Evolutionary conservation across 2,888 invertebrate genomes (phyloP), one percentile per base, ranked within the genome.

Genomic region (Epinotia brunnichana): DNA sequence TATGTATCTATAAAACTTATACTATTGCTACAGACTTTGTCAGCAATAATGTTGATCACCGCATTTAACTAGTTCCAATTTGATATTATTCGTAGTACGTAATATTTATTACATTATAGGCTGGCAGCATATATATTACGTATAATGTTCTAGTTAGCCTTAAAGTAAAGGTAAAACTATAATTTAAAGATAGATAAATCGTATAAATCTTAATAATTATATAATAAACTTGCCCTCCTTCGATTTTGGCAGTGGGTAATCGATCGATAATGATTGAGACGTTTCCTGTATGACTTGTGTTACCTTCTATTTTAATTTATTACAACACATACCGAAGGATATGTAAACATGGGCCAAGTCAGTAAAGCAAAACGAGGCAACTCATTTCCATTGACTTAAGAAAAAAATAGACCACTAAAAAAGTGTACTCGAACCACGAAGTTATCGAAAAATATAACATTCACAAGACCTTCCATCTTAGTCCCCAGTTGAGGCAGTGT

Each of bases 221-320:
- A 13, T 61, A 56, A 62, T 68, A 21, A n/a, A 29, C 35, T 51
- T n/a, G 67, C 17, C 67, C 56, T 62, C 71, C 53, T 71, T 72
- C 17, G 3, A 24, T 72, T 68, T 68, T 68, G 61, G 72, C 61
- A 61, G 56, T 41, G 39, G 24, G n/a, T 71, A 70, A 70, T 64
- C 24, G 48, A 51, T 69, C 15, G 61, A 48, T 66, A 67, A 67
- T 39, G 48, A 68, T 57, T 57, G 35, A 48, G 54, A 61, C 60
- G 48, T 48, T 72, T 72, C 67, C 72, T 61, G 61, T 35, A 67
- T 44, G 48, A 68, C 67, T 62, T 68, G 72, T 62, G 13, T 72
- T 68, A 48, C 56, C 60, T 61, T 69, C 61, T 39, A 53, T 41
- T 21, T 69, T 53, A 17, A 21, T 13, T 24, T 53, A 24, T 61